phyloP scores from a whole-genome alignment of 2,888 invertebrate species.

The Nebria salina region DNA sequence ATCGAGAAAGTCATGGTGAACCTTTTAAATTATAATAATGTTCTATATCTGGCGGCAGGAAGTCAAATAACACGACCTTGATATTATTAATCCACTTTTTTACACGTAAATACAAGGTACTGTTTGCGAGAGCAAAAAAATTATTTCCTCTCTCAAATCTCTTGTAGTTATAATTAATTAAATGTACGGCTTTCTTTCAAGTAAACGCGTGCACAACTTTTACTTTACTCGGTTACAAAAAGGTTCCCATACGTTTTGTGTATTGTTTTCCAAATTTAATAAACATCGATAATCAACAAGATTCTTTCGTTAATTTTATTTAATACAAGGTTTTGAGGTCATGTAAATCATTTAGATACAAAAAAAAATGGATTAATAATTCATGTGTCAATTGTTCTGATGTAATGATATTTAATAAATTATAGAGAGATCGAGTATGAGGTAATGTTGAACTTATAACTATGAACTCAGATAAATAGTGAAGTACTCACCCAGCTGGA shows the following conservation, averaged over 20 bases:
- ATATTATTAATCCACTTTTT: conserved; percentile 12
- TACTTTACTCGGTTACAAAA: background rate
- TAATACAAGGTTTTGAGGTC: no score
- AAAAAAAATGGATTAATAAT: no score
- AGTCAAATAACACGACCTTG: conserved; percentile 12
- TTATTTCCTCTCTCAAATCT: background rate
- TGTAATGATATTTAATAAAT: no score
- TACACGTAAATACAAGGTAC: background rate
- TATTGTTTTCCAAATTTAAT: no score
- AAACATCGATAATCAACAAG: no score
- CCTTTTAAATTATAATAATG: background rate
- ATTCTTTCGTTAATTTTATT: no score
- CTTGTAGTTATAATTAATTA: conserved; percentile 4
- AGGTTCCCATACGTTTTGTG: background rate
- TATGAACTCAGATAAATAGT: background rate
- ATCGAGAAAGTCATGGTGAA: background rate
- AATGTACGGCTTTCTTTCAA: conserved; percentile 16
- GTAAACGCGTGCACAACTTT: background rate
- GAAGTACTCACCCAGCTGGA: conserved; percentile 89
- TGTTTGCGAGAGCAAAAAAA: background rate
- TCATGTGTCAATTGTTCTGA: no score
- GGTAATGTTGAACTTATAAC: background rate
- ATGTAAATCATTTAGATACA: no score
- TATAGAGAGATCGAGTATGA: no score
- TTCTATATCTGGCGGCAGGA: background rate